phyloP scores from a whole-genome alignment of 1,140 invertebrate species.

The Reticulitermes speratus region DNA sequence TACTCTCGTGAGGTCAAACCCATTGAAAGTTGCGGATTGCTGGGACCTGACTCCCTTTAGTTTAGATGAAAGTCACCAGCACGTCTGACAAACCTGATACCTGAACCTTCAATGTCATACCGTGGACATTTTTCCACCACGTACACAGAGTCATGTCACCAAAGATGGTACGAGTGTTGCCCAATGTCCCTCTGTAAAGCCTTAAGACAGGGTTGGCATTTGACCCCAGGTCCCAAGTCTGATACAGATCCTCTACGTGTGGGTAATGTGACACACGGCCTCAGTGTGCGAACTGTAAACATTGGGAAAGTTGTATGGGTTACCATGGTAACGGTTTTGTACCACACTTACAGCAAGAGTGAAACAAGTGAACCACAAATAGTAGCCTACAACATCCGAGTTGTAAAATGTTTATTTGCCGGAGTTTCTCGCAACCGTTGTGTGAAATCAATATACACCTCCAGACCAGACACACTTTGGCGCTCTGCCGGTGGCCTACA shows the following conservation, averaged over 20 bases:
- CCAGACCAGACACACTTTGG: background rate
- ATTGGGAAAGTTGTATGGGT: slow-evolving; percentile 4
- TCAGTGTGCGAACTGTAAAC: background rate
- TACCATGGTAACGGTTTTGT: background rate
- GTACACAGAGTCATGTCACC: too few relatives aligned
- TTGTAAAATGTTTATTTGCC: background rate
- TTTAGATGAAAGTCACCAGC: too few relatives aligned
- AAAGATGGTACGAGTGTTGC: too few relatives aligned
- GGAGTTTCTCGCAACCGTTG: background rate
- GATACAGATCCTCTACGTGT: background rate
- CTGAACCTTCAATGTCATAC: too few relatives aligned
- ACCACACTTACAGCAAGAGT: background rate
- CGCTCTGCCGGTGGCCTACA: background rate
- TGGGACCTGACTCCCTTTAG: too few relatives aligned
- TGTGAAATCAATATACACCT: background rate
- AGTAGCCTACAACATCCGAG: background rate
- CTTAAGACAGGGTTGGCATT: too few relatives aligned
- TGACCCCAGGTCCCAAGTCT: background rate
- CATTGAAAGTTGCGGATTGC: too few relatives aligned
- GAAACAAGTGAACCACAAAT: background rate
- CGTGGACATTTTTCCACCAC: too few relatives aligned
- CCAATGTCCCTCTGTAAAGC: too few relatives aligned
- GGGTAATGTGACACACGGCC: background rate
- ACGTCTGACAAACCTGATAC: too few relatives aligned
- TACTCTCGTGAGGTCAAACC: too few relatives aligned